phyloP scores from a whole-genome alignment of 2,888 invertebrate genomes.

The Cloeon dipterum region DNA sequence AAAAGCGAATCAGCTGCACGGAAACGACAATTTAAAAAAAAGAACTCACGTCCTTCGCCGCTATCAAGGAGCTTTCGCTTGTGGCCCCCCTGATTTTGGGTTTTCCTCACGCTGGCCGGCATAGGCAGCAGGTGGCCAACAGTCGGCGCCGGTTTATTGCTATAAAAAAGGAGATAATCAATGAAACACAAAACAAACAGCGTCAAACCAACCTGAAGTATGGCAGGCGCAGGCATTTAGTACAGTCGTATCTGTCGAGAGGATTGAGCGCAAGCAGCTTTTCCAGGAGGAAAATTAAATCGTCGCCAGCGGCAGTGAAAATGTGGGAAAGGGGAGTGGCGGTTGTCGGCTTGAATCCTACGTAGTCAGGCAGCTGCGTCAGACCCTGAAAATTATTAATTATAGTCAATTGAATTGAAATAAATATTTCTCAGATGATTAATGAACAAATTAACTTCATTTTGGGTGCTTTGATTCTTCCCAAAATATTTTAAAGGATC shows the following conservation, averaged over 20 bases:
- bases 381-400: constrained; percentile 26
- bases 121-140: constrained; percentile 62
- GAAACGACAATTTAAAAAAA: not conserved
- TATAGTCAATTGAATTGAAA: not conserved
- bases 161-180: too few relatives aligned
- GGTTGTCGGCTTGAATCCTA: constrained; percentile 72
- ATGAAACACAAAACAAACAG: not conserved
- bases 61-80: constrained; percentile 55
- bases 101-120: constrained; percentile 34
- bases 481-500: too few relatives aligned
- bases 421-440: too few relatives aligned
- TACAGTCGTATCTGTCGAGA: constrained; percentile 52
- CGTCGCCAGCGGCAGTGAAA: constrained; percentile 87
- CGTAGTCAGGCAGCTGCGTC: constrained; percentile 63
- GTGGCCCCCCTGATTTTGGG: constrained; percentile 34
- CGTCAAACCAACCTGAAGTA: constrained; percentile 41
- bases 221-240: constrained; percentile 65
- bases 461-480: too few relatives aligned
- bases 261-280: constrained; percentile 65
- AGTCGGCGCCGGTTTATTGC: constrained; percentile 74
- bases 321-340: constrained; percentile 72
- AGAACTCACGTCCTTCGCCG: constrained; percentile 30
- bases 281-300: constrained; percentile 60
- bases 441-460: not conserved
- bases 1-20: too few relatives aligned